Base-by-base conservation (phyloP, 2,888 invertebrate species). In the Allolobophora icterica region DNA sequence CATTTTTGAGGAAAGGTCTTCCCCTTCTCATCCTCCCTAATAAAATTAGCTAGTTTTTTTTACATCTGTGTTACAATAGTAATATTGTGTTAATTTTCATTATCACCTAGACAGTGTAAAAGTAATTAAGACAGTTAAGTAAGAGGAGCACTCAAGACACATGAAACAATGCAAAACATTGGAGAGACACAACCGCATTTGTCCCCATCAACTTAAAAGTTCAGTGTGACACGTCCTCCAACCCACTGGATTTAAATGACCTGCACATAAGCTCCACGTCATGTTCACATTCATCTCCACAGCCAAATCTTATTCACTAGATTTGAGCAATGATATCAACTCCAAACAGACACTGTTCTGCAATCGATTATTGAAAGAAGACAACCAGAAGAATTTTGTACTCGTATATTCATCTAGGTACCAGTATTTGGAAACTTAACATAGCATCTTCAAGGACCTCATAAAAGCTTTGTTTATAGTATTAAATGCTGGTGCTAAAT, bases 11-110 rank as follows among this genome's bases (percentile, higher is more conserved):
- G 30, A 45, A 45, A 45, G 17, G 3, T 45, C 45, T 45, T 15
- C 45, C 45, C 17, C 58, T 24, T 58, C 58, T 30, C 71, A 71
- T n/a, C 71, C 13, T 71, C 71, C 71, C n/a, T 71, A 71, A 71
- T 71, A 71, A 71, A 71, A 6, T 52, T 52, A 24, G 52, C 52
- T 17, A 71, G 0, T 30, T 71, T 71, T 21, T 71, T n/a, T 11
- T n/a, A 11, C 30, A 71, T 71, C n/a, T 11, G n/a, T 71, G 13
- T 8, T n/a, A 71, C n/a, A 71, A 71, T 0, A 17, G 30, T n/a
- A 71, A n/a, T n/a, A 71, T 71, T 71, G n/a, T 71, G n/a, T 71
- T 71, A 71, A 52, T 52, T 71, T 71, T 71, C n/a, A n/a, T 71
- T 71, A 71, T 71, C 71, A 30, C 52, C 1, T 71, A 71, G 71